These are phyloP conservation scores for Bilobella aurantiaca DNA, from an alignment of 1,140 invertebrate genomes.

Conservation along the genomic window DNA sequence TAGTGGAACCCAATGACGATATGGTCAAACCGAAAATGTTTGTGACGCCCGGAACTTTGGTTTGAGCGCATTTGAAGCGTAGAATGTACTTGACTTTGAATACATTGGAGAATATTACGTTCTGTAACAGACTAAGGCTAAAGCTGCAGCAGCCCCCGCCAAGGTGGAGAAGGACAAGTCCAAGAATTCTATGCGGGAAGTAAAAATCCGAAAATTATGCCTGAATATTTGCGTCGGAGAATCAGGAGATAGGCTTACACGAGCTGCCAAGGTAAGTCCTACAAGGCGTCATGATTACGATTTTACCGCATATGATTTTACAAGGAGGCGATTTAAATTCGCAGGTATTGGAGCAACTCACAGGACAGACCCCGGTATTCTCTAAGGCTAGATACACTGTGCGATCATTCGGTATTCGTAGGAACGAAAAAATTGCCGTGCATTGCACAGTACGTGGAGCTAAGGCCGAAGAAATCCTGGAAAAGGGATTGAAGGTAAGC, in stretches of 20 bases:
- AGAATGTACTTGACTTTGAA: too few species aligned
- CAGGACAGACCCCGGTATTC: slow-evolving; percentile 97
- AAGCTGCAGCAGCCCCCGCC: background rate
- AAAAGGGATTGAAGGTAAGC: slow-evolving; percentile 94
- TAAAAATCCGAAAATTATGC: slow-evolving; percentile 94
- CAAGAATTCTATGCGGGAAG: slow-evolving; percentile 94
- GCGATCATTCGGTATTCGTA: slow-evolving; percentile 95
- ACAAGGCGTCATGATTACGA: background rate
- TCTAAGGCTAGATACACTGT: slow-evolving; percentile 99
- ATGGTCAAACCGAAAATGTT: too few species aligned
- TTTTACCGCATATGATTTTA: too few species aligned
- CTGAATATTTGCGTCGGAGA: slow-evolving; percentile 99
- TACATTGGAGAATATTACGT: too few species aligned
- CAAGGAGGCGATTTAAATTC: too few species aligned
- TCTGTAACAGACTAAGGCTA: too few species aligned
- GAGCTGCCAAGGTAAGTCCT: slow-evolving; percentile 80
- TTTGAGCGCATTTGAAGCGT: too few species aligned
- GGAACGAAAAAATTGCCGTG: slow-evolving; percentile 99
- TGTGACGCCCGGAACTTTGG: too few species aligned
- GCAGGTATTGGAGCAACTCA: slow-evolving; percentile 90
- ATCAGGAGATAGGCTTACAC: slow-evolving; percentile 94
- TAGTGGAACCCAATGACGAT: too few species aligned
- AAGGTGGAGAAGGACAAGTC: slow-evolving; percentile 58
- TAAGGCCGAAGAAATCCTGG: slow-evolving; percentile 98
- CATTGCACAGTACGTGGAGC: slow-evolving; percentile 97